A percentile compares a stretch with the other conserved stretches of the same genome.
Evolutionary conservation across 2,113 vertebrate genomes (phyloP).

Genomic region (Cheilinus undulatus): DNA sequence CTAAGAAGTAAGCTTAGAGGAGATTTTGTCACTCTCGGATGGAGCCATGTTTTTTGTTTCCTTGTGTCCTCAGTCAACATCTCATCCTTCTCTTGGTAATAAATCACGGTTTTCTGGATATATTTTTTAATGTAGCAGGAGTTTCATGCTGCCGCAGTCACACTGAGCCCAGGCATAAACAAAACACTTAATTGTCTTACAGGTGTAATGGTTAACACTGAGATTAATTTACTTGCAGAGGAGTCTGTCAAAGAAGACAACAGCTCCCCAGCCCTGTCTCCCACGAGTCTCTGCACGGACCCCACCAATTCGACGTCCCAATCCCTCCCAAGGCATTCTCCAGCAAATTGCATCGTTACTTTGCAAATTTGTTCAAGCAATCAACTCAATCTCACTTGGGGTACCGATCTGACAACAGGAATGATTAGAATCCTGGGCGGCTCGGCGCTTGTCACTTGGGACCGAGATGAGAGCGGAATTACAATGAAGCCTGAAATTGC

Average conservation of each 20-base stretch:
- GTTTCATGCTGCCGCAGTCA: not conserved
- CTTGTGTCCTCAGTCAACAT: no score
- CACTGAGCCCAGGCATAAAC: not conserved
- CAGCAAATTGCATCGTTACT: slow-evolving; percentile 82
- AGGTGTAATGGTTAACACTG: slow-evolving; percentile 39
- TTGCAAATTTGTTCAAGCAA: slow-evolving; percentile 85
- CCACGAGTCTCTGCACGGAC: slow-evolving; percentile 26
- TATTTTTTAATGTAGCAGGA: no score
- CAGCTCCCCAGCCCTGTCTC: slow-evolving; percentile 31
- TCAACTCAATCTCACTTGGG: slow-evolving; percentile 80
- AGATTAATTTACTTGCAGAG: slow-evolving; percentile 48
- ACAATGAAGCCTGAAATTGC: slow-evolving; percentile 78
- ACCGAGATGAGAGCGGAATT: slow-evolving; percentile 75
- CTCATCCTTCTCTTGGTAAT: not conserved
- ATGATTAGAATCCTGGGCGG: slow-evolving; percentile 79
- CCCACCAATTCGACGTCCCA: slow-evolving; percentile 34
- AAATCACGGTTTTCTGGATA: no score
- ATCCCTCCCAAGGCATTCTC: slow-evolving; percentile 54
- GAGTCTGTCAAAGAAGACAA: slow-evolving; percentile 36
- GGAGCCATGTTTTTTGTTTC: not conserved
- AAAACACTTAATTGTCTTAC: slow-evolving; percentile 7
- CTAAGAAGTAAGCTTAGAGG: not conserved
- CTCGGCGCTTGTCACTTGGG: slow-evolving; percentile 66
- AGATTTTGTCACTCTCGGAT: not conserved
- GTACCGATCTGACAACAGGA: slow-evolving; percentile 75